These are phyloP conservation scores for Micromys minutus DNA, from an alignment of 2,113 vertebrate species.

Conservation along the genomic window DNA sequence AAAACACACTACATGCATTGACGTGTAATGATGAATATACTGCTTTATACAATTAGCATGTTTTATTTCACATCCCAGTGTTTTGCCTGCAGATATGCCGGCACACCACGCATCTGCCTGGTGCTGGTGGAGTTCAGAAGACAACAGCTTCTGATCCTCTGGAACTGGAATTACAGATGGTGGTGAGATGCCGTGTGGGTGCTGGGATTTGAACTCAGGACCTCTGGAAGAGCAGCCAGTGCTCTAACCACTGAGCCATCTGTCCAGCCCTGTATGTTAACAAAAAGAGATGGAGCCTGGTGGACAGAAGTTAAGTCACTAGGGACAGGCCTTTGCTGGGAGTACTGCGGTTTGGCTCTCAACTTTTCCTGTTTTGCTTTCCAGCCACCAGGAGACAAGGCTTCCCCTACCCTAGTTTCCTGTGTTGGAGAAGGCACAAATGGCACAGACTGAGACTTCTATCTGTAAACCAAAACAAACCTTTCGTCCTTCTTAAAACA, in stretches of 20 bases:
- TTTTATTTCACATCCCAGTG: not conserved
- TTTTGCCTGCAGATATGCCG: not conserved
- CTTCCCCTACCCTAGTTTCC: not conserved
- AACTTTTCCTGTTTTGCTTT: not conserved
- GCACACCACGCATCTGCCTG: not conserved
- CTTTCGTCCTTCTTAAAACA: not conserved
- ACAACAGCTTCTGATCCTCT: not conserved
- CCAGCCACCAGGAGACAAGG: not conserved
- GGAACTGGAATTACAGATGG: not conserved
- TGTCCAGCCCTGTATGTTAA: not conserved
- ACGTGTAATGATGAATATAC: not conserved
- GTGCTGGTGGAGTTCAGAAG: not conserved
- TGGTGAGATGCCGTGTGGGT: not conserved
- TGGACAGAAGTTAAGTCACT: not conserved
- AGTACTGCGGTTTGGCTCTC: not conserved
- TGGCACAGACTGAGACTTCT: not conserved
- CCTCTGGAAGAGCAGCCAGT: not conserved
- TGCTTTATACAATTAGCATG: not conserved
- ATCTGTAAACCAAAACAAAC: not conserved
- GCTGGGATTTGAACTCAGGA: not conserved
- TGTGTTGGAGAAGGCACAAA: not conserved
- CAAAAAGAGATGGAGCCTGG: not conserved
- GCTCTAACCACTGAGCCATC: not conserved
- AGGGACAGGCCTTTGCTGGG: not conserved
- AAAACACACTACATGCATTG: too few species aligned